These are phyloP conservation scores for Phengaris alcon DNA, from an alignment of 2,888 invertebrate genomes.

Conservation along the genomic window DNA sequence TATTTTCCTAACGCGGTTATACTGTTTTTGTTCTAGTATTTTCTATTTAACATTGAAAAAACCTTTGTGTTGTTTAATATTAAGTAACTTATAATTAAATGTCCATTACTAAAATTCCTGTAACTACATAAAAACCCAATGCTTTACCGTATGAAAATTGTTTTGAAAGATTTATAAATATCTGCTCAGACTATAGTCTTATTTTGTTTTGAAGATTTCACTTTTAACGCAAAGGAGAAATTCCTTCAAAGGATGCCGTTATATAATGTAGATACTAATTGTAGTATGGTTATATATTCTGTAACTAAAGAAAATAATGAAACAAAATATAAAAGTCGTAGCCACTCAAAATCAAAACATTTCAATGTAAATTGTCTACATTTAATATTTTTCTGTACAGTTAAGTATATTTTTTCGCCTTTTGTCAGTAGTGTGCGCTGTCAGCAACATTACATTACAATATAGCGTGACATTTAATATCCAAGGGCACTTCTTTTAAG, in stretches of 20 bases:
- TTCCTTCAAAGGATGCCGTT: no score
- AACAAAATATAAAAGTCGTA: no score
- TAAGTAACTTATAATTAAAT: background rate
- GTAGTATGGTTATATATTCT: no score
- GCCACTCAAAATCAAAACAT: background rate
- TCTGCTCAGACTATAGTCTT: background rate
- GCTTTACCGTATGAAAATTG: constrained; percentile 7
- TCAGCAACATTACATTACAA: constrained; percentile 33
- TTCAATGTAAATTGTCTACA: background rate
- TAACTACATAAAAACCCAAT: constrained; percentile 15
- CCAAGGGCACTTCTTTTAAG: constrained; percentile 39
- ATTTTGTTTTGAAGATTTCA: no score
- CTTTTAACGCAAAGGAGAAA: no score
- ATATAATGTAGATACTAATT: no score
- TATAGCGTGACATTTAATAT: constrained; percentile 42
- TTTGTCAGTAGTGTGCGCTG: constrained; percentile 1
- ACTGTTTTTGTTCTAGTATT: background rate
- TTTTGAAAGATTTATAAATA: constrained; percentile 11
- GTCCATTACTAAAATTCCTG: background rate
- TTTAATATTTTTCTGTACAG: background rate
- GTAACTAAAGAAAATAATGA: no score
- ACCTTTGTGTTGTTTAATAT: background rate
- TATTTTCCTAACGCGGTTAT: background rate
- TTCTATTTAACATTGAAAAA: background rate
- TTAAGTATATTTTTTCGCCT: background rate